These are phyloP conservation scores for Bradysia coprophila DNA, from an alignment of 1,140 invertebrate species.

Conservation along the genomic window DNA sequence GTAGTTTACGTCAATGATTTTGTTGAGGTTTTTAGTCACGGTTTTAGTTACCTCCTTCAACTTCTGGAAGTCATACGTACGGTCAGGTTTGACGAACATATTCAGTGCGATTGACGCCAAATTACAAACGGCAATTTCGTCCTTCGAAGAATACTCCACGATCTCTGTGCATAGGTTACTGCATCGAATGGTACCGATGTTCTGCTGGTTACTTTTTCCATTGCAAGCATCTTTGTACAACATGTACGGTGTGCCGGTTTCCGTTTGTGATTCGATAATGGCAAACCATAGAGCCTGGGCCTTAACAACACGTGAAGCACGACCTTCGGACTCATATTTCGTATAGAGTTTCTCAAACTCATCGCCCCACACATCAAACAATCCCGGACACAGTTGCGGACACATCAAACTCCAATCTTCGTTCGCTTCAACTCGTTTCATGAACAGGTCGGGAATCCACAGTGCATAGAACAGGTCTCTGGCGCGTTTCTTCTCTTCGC, in stretches of 20 bases:
- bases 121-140: constrained; percentile 55
- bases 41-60: constrained; percentile 72
- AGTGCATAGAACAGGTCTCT: constrained; percentile 52
- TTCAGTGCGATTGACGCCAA: constrained; percentile 55
- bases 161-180: constrained; percentile 57
- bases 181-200: constrained; percentile 54
- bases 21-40: constrained; percentile 82
- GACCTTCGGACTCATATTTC: constrained; percentile 38
- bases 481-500: constrained; percentile 36
- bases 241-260: constrained; percentile 56
- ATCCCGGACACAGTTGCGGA: constrained; percentile 42
- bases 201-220: constrained; percentile 51
- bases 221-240: constrained; percentile 51
- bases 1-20: constrained; percentile 89
- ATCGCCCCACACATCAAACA: constrained; percentile 41
- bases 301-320: constrained; percentile 31
- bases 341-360: constrained; percentile 44
- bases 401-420: constrained; percentile 49
- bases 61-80: constrained; percentile 72
- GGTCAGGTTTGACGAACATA: constrained; percentile 45
- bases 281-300: constrained; percentile 44
- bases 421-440: constrained; percentile 43
- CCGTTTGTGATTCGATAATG: constrained; percentile 45
- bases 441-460: constrained; percentile 58
- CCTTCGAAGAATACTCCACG: constrained; percentile 38